These are phyloP conservation scores for Calyptommatus sinebrachiatus DNA, from an alignment of 2,113 vertebrate genomes.

Conservation along the genomic window DNA sequence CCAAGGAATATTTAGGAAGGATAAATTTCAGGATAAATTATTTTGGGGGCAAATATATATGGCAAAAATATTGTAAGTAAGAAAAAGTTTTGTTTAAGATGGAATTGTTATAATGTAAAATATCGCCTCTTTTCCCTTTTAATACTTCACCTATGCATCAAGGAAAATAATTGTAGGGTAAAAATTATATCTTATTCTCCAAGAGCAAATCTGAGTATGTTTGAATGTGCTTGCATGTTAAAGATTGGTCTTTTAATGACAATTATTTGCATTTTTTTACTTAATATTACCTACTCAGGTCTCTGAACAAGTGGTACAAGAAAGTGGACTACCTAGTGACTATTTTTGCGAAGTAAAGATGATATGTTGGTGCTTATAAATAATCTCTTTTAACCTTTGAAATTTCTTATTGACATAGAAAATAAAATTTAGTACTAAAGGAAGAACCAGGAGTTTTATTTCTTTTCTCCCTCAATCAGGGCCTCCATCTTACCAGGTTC, in stretches of 20 bases:
- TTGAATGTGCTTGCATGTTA: too few species aligned
- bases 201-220: too few species aligned
- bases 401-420: not conserved
- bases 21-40: too few species aligned
- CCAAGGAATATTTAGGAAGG: too few species aligned
- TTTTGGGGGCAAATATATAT: too few species aligned
- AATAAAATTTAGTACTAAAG: not conserved
- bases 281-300: not conserved
- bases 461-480: too few species aligned
- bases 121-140: too few species aligned
- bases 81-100: not conserved
- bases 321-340: not conserved
- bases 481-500: too few species aligned
- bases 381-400: not conserved
- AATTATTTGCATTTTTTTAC: not conserved
- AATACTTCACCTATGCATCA: too few species aligned
- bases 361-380: not conserved
- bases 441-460: not conserved
- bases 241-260: not conserved
- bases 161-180: too few species aligned
- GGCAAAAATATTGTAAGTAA: not conserved
- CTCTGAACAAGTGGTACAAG: not conserved
- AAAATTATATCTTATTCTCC: too few species aligned
- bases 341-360: not conserved
- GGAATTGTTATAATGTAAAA: too few species aligned